phyloP scores from a whole-genome alignment of 2,113 vertebrate genomes.

The Odocoileus virginianus region DNA sequence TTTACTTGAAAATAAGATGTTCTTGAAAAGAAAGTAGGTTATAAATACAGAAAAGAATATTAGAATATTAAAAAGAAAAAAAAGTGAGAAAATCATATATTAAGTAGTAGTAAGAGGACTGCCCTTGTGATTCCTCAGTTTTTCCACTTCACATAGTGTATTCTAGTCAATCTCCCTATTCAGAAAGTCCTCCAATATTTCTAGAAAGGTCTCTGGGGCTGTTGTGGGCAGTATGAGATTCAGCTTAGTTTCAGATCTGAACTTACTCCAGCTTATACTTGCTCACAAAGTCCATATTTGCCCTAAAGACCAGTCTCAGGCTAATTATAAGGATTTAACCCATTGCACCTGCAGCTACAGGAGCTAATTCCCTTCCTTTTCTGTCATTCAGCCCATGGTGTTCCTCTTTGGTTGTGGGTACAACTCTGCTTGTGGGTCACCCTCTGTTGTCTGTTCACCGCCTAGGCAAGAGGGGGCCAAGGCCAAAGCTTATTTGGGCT shows the following conservation, averaged over 20 bases:
- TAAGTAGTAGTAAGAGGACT: not conserved
- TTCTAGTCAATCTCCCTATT: not conserved
- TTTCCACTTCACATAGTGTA: not conserved
- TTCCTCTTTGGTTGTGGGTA: not conserved
- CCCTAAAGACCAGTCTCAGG: not conserved
- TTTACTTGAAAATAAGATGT: not conserved
- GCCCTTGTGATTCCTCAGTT: not conserved
- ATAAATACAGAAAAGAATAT: not conserved
- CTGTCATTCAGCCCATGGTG: not conserved
- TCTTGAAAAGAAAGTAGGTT: not conserved
- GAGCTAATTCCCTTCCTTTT: not conserved
- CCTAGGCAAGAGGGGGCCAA: not conserved
- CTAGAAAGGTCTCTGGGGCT: not conserved
- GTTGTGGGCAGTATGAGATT: not conserved
- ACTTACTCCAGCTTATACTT: not conserved
- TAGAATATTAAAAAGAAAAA: not conserved
- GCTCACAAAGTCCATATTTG: not conserved
- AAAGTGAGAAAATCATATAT: not conserved
- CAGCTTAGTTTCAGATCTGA: not conserved
- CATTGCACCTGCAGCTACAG: not conserved
- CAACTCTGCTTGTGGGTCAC: not conserved
- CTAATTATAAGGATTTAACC: not conserved
- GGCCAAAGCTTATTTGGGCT: not conserved
- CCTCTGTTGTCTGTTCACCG: not conserved
- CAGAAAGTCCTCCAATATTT: not conserved